phyloP scores from a whole-genome alignment of 2,888 invertebrate genomes.

The Drosophila neonasuta region DNA sequence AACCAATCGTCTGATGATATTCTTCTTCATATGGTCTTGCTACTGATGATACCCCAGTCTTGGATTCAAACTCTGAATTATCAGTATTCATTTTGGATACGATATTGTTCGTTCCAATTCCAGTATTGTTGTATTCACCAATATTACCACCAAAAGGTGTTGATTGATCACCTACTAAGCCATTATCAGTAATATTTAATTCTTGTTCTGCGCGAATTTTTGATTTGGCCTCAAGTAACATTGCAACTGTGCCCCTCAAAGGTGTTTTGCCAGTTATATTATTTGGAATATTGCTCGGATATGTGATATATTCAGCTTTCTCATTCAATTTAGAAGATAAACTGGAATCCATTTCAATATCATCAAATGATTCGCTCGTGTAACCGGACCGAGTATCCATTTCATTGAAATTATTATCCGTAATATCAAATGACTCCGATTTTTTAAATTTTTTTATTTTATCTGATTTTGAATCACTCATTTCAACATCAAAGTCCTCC shows the following conservation, averaged over 20 bases:
- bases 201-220: background rate
- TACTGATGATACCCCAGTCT: background rate
- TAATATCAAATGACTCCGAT: background rate
- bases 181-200: background rate
- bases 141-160: background rate
- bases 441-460: background rate
- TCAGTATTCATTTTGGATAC: background rate
- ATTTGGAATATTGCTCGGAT: background rate
- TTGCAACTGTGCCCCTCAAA: constrained; percentile 15
- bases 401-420: background rate
- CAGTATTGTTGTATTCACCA: background rate
- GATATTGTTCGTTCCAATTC: background rate
- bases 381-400: background rate
- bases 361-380: background rate
- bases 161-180: background rate
- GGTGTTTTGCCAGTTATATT: background rate
- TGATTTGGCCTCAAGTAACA: background rate
- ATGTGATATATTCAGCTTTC: background rate
- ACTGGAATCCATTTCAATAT: background rate
- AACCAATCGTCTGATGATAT: background rate
- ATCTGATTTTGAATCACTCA: background rate
- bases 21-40: background rate
- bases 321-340: background rate
- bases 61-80: background rate
- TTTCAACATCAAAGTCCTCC: background rate